Conservation (phyloP, 2,113 vertebrate species). For the Lophochroa leadbeateri region DNA sequence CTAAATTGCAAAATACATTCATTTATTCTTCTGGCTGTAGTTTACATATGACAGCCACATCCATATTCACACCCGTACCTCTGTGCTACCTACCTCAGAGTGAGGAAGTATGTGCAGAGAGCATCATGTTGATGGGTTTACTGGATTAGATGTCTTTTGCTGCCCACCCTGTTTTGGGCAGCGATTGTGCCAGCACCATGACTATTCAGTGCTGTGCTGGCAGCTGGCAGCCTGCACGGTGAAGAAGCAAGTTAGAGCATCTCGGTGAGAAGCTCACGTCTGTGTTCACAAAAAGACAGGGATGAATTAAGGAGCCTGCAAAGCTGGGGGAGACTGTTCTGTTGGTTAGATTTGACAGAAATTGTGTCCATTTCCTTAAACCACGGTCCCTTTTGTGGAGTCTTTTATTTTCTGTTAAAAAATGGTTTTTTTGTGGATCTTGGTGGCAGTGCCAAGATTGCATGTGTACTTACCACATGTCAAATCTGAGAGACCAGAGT, state of each 20-base stretch:
- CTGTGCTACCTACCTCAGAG: neutral
- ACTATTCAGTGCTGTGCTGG: neutral
- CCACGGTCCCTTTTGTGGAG: neutral
- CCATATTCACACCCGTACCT: rapidly evolving
- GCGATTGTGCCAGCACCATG: rapidly evolving
- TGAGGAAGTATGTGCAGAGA: rapidly evolving
- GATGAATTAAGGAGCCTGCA: neutral
- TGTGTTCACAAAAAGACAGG: neutral
- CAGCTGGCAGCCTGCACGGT: neutral
- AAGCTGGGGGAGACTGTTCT: neutral
- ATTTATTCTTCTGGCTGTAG: neutral
- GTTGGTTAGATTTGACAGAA: neutral
- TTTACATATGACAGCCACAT: neutral
- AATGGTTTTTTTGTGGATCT: rapidly evolving
- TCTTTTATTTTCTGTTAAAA: neutral
- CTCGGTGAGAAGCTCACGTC: neutral
- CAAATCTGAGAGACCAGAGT: neutral
- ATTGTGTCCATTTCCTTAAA: neutral
- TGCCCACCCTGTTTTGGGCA: neutral
- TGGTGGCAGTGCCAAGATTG: rapidly evolving
- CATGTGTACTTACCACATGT: rapidly evolving
- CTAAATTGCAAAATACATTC: neutral
- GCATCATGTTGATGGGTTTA: rapidly evolving
- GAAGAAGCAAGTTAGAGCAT: neutral
- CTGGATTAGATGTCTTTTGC: neutral